Evolutionary conservation across 1,140 invertebrate species (phyloP).

Genomic region (Leptopilina clavipes): DNA sequence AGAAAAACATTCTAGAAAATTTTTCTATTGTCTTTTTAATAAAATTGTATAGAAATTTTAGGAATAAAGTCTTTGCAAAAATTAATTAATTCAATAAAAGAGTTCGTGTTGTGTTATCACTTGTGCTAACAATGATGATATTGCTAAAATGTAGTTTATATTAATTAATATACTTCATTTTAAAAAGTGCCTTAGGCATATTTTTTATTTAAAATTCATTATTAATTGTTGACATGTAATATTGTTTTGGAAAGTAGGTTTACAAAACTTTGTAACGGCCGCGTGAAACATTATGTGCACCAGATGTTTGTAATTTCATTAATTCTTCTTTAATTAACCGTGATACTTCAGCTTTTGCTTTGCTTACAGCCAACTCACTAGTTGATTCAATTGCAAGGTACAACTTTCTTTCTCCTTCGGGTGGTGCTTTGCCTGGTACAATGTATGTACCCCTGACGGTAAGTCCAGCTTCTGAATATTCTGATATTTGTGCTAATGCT

Average conservation of each 20-base stretch:
- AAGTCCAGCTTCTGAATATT: slow-evolving; percentile 99
- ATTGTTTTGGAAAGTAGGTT: slow-evolving; percentile 53
- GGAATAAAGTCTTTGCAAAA: too few relatives aligned
- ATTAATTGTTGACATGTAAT: slow-evolving; percentile 36
- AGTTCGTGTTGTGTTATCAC: too few relatives aligned
- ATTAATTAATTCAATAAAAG: too few relatives aligned
- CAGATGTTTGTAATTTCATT: slow-evolving; percentile 91
- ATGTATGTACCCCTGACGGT: slow-evolving; percentile 99
- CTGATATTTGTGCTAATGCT: slow-evolving; percentile 97
- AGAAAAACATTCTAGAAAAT: too few relatives aligned
- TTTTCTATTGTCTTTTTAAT: too few relatives aligned
- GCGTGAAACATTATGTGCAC: slow-evolving; percentile 91
- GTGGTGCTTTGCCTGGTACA: slow-evolving; percentile 88
- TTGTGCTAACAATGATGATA: too few relatives aligned
- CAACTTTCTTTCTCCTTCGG: slow-evolving; percentile 96
- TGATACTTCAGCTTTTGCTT: slow-evolving; percentile 99
- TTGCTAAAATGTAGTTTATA: too few relatives aligned
- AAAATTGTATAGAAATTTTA: too few relatives aligned
- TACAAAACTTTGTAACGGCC: slow-evolving; percentile 97
- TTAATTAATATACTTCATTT: not conserved
- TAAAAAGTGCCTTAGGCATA: not conserved
- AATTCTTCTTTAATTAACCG: slow-evolving; percentile 98
- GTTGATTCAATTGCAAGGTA: slow-evolving; percentile 99
- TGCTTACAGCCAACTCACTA: slow-evolving; percentile 96
- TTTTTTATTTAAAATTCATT: not conserved